Base-by-base conservation (phyloP, 2,888 invertebrate genomes). In the Meteorus cinctellus region DNA sequence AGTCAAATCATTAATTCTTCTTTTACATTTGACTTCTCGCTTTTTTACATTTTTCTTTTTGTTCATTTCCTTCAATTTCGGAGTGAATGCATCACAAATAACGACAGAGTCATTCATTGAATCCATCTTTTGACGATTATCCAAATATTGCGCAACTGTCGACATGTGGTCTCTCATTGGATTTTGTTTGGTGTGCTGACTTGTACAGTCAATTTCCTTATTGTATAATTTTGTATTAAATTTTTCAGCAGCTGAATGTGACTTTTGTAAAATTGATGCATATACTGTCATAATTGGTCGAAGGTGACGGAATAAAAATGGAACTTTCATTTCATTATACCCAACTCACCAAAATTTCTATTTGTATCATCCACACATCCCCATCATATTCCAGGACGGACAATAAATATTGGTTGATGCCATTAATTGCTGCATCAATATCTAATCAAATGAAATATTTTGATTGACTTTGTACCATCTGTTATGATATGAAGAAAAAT, bases 71-170 rank as follows among this genome's bases (percentile, higher is more conserved):
- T 41, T 67, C 3, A 63, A 41, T 31, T 72, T 70, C 55, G 81
- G 78, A 12, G 36, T 65, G 12, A 14, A 29, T 2, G 81, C 73
- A n/a, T 81, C 81, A 68, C 80, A 78, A 48, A 81, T 75, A 24
- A 79, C 76, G 14, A 81, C 77, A 41, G 81, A 79, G 69, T 80
- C 79, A 76, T 81, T 78, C 8, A 62, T 62, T 12, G 70, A 62
- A 70, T 65, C 72, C 81, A 81, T 81, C 41, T 41, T 74, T 16
- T 19, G 16, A 19, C 5, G 2, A n/a, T 51, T 24, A 19, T 19
- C 1, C 24, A 6, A 19, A 55, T 55, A 55, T 55, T 8, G 4
- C 6, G 41, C 4, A 41, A 41, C 12, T 12, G 19, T 24, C 48
- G n/a, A n/a, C 48, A 48, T 48, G 48, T 16, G 48, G 48, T 48